Evolutionary conservation across 2,113 vertebrate genomes (phyloP), one percentile per base, ranked within the genome.

Genomic region (Rynchops niger): DNA sequence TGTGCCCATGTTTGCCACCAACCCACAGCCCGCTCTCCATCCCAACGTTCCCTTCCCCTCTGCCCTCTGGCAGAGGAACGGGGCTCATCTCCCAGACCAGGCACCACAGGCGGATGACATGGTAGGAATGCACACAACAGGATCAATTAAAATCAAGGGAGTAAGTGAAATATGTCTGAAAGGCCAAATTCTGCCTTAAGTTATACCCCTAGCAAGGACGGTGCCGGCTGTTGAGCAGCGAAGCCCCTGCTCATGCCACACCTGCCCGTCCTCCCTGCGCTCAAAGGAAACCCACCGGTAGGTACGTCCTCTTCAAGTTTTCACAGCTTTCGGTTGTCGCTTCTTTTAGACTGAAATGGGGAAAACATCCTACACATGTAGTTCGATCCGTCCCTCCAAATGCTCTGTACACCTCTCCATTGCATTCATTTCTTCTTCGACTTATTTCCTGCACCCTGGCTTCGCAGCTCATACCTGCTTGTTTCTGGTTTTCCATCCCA

Each of bases 141-240:
- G 61, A 47, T 91, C 61, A 55, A 20, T 43, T 67, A 78, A 93
- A 89, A 91, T 34, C 72, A 43, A 84, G 42, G 49, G 36, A 42
- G 11, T 20, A 34, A 74, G 58, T 25, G 61, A 88, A 95, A 95
- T 66, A 94, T 2, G n/a, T 72, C 74, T 76, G 52, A 84, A 89
- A 79, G 81, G 47, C 26, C 83, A 65, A 74, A 81, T 91, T 67
- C 52, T 71, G 69, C 81, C 47, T 86, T 76, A 78, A 94, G 71
- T 91, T 50, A 50, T 30, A 23, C 7, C 52, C 42, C 3, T 1
- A 29, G 59, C 47, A n/a, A 90, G 66, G 53, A 5, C 0, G 0
- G n/a, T 49, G 36, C n/a, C 82, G 53, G 61, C 15, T 52, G 25
- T 27, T 27, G 53, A 50, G 66, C 27, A 38, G 43, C 4, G 19